Conservation (phyloP, 2,888 invertebrate genomes). For the Kryphioiulus occultus region DNA sequence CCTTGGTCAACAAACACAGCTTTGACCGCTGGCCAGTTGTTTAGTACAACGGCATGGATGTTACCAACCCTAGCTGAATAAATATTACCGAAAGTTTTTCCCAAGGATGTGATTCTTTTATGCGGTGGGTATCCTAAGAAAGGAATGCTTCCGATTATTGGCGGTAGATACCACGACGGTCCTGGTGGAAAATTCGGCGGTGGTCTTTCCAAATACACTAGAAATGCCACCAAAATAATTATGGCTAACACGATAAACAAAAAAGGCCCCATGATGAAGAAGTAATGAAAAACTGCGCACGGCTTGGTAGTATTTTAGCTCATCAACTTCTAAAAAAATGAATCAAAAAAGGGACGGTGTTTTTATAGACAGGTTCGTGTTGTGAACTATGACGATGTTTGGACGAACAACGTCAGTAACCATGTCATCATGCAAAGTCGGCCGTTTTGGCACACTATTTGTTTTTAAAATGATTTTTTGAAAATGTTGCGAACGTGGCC, state of each 20-base stretch:
- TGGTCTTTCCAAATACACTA: background rate
- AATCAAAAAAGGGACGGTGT: background rate
- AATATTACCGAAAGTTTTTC: background rate
- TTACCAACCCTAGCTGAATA: background rate
- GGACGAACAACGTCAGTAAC: background rate
- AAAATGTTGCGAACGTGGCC: background rate
- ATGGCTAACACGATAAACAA: background rate
- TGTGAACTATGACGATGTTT: background rate
- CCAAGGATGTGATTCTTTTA: background rate
- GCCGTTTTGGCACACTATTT: background rate
- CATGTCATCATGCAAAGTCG: background rate
- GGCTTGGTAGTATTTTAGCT: background rate
- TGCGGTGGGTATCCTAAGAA: background rate
- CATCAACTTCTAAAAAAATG: background rate
- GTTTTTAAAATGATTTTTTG: background rate
- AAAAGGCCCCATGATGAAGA: background rate
- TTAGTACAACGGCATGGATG: background rate
- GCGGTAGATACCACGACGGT: background rate
- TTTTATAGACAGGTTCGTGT: background rate
- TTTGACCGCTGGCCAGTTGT: background rate
- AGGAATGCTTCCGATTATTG: background rate
- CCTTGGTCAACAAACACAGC: background rate
- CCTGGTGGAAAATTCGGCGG: conserved; percentile 27
- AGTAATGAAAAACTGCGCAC: background rate
- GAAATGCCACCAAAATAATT: background rate